Evolutionary conservation across 2,888 invertebrate genomes (phyloP), one percentile per base, ranked within the genome.

Genomic region (Melinaea marsaeus): DNA sequence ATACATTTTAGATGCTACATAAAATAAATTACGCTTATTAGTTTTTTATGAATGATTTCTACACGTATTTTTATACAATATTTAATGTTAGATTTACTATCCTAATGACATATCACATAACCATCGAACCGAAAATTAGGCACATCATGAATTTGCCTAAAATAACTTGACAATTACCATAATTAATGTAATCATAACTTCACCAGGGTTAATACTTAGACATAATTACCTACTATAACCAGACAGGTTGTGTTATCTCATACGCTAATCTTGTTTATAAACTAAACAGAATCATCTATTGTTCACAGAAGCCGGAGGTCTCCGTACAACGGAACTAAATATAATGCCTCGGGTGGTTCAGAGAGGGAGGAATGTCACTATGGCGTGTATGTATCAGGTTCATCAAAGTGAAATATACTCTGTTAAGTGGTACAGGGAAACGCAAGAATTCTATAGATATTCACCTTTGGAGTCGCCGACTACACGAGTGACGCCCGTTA

Each of bases 351-450:
- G 93, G 58, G 93, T 94, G 58, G 95, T 95, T 42, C 93, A 95
- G 75, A 91, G 93, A 65, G 93, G 94, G 22, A 92, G 93, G 62
- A 92, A 94, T 81, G 95, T 94, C 56, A 93, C 94, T 33, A 91
- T 96, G 80, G 92, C 92, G 33, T 97, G 96, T 82, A 85, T 94
- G 70, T 96, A 96, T 85, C 94, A 96, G 80, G 88, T 95, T 72
- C 94, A 95, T 75, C 93, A 93, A 55, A 94, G 93, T 64, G 94
- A 94, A 6, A 92, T 97, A 63, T 96, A 96, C 85, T 94, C 95
- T 0, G 95, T 96, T 64, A 96, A 96, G 92, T 97, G 96, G 95
- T 97, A 96, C 91, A 93, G 94, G 74, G 96, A 96, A 54, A 92
- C 89, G 72, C 92, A 94, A 77, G 96, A 97, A 90, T 96, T 97